Evolutionary conservation across 2,888 invertebrate species (phyloP), one percentile per base, ranked within the genome.

Genomic region (Synergus umbraculus): DNA sequence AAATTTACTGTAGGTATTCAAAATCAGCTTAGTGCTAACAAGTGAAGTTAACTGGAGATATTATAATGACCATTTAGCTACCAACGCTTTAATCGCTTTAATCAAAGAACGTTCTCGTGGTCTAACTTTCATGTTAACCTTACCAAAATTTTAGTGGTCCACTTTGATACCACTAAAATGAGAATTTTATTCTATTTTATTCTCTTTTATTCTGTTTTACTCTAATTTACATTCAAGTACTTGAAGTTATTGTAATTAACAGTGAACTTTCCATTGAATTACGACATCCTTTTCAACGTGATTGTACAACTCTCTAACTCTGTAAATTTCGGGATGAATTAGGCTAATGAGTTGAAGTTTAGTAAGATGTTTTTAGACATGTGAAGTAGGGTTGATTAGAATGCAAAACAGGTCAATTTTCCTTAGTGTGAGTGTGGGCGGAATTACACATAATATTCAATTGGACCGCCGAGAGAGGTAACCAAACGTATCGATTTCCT

Each of bases 361-460:
- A 85, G 85, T 84, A 87, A 88, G 87, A 87, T 87, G 88, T 88
- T 87, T 86, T 85, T 88, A 84, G 86, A 84, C 86, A 83, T 84
- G 83, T 83, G 84, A 85, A 83, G 88, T 86, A 87, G 84, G 84
- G 86, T 88, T 87, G 88, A 88, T 87, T 88, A 88, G 87, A 88
- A 88, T 88, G 84, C 85, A 87, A 87, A 88, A 85, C 87, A 87
- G 87, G 86, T 87, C 84, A 83, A 86, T 85, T 18, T 54, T 3
- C 54, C 54, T 18, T 54, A n/a, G 54, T 9, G 54, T 54, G 54
- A 54, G 54, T 54, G n/a, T n/a, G 9, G 54, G 54, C 9, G n/a
- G 54, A 54, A n/a, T n/a, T n/a, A 54, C n/a, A 64, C 29, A 87
- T 12, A 65, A 87, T 87, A 87, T 87, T 87, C 87, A 87, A 85